Conservation (phyloP, 2,888 invertebrate species). For the Thereva unica region DNA sequence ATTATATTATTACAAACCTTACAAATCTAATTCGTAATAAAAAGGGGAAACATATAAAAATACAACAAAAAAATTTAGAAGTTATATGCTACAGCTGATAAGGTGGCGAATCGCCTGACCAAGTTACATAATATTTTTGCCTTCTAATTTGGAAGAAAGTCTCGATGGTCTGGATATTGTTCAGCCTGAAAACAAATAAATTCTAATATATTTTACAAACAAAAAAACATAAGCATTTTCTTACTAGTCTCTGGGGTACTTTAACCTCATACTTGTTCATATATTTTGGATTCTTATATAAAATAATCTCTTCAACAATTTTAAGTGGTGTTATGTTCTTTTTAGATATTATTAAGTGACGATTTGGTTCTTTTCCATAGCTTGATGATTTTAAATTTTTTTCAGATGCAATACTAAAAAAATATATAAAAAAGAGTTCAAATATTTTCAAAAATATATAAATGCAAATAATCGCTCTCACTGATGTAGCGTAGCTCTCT, state of each 20-base stretch:
- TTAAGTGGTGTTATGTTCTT: constrained; percentile 47
- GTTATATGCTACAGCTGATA: too few species aligned
- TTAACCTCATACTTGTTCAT: constrained; percentile 53
- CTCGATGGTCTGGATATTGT: constrained; percentile 15
- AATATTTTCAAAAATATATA: constrained; percentile 13
- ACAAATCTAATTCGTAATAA: too few species aligned
- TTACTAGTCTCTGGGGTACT: constrained; percentile 51
- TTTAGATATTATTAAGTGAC: constrained; percentile 53
- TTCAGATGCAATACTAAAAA: constrained; percentile 56
- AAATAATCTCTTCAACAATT: constrained; percentile 51
- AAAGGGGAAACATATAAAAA: too few species aligned
- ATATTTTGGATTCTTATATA: constrained; percentile 49
- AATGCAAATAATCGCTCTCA: constrained; percentile 48
- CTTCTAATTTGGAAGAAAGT: neutral
- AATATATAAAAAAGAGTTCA: neutral
- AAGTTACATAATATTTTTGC: too few species aligned
- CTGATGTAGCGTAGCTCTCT: constrained; percentile 66
- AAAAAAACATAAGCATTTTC: neutral
- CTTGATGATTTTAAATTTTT: constrained; percentile 61
- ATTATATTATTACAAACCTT: too few species aligned
- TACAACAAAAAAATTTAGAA: too few species aligned
- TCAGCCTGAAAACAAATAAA: neutral
- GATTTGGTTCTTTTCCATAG: constrained; percentile 59
- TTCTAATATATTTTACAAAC: neutral
- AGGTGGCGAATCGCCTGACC: too few species aligned